These are phyloP conservation scores for Cynodonichthys magdalenae DNA, from an alignment of 2,797 vertebrate genomes.

Conservation along the genomic window DNA sequence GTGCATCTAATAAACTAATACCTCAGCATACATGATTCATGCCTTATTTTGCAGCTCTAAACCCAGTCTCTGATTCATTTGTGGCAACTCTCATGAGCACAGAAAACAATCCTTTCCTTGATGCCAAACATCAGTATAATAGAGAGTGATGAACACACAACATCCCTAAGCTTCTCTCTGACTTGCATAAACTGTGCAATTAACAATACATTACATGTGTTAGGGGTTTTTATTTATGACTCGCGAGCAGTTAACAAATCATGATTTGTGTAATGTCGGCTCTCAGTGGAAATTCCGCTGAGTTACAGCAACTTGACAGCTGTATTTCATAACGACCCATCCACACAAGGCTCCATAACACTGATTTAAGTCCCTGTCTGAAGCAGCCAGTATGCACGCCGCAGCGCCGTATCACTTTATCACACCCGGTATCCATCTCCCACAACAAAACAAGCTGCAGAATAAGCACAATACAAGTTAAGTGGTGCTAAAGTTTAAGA, in stretches of 20 bases:
- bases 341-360: slow-evolving; percentile 62
- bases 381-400: slow-evolving; percentile 54
- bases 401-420: slow-evolving; percentile 67
- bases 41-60: slow-evolving; percentile 5
- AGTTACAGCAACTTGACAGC: slow-evolving; percentile 70
- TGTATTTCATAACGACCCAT: slow-evolving; percentile 70
- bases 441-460: slow-evolving; percentile 72
- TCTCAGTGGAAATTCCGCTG: slow-evolving; percentile 65
- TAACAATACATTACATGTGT: slow-evolving; percentile 71
- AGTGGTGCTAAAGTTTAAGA: slow-evolving; percentile 78
- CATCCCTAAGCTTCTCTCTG: slow-evolving; percentile 32
- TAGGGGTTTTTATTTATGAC: slow-evolving; percentile 68
- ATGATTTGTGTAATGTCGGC: slow-evolving; percentile 64
- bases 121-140: slow-evolving; percentile 41
- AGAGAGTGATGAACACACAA: slow-evolving; percentile 50
- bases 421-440: slow-evolving; percentile 69
- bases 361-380: slow-evolving; percentile 72
- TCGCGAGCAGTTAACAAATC: slow-evolving; percentile 75
- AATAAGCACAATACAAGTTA: slow-evolving; percentile 76
- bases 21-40: slow-evolving; percentile 2
- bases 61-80: slow-evolving; percentile 11
- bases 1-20: slow-evolving; percentile 21
- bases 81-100: slow-evolving; percentile 31
- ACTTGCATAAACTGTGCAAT: slow-evolving; percentile 63
- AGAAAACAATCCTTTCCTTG: slow-evolving; percentile 16